phyloP scores from a whole-genome alignment of 1,140 invertebrate genomes.

The Zaprionus nigranus region DNA sequence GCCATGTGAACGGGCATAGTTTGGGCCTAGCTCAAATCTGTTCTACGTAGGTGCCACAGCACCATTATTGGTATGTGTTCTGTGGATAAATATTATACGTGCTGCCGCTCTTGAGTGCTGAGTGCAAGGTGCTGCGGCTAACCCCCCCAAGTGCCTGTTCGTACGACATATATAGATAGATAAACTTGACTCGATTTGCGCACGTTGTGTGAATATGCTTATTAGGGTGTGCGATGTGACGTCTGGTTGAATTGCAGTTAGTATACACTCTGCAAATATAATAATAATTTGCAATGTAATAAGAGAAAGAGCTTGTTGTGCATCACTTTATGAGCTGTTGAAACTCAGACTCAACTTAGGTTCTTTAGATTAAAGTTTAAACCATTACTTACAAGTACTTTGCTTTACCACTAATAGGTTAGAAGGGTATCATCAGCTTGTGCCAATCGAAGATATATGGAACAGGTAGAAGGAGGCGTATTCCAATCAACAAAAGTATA shows the following conservation, averaged over 20 bases:
- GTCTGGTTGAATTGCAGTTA: not conserved
- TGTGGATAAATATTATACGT: constrained; percentile 29
- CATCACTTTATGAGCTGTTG: not conserved
- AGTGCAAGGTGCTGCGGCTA: constrained; percentile 5
- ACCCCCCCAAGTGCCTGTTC: not conserved
- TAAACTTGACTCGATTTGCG: constrained; percentile 2
- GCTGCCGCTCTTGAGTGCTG: constrained; percentile 1
- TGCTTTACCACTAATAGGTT: too few species aligned
- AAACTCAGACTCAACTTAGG: not conserved
- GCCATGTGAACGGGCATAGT: constrained; percentile 19
- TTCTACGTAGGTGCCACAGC: constrained; percentile 8
- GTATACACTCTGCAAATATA: not conserved
- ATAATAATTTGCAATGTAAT: not conserved
- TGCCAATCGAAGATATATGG: too few species aligned
- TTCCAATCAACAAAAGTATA: not conserved
- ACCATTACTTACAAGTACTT: too few species aligned
- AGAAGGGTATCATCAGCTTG: too few species aligned
- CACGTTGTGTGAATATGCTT: not conserved
- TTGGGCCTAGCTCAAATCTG: constrained; percentile 9
- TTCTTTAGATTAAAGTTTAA: too few species aligned
- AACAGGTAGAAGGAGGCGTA: too few species aligned
- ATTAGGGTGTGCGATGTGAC: not conserved
- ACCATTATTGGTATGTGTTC: constrained; percentile 25
- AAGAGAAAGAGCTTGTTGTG: not conserved
- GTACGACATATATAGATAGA: not conserved